These are phyloP conservation scores for Drosophila neotestacea DNA, from an alignment of 2,888 invertebrate species.

Conservation along the genomic window DNA sequence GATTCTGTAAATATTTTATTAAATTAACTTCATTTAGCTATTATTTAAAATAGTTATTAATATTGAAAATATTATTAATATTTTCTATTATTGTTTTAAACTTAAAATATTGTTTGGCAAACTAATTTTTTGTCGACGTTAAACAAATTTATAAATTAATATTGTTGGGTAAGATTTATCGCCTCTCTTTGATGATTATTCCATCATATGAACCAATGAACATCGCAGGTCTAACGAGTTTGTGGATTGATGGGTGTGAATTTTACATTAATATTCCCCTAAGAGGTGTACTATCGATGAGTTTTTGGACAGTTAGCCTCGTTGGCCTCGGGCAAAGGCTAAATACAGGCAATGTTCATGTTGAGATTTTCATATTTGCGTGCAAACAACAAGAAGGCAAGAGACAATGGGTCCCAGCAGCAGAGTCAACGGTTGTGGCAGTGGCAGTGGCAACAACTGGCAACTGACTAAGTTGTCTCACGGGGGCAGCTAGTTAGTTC, in stretches of 20 bases:
- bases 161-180: no score
- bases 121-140: no score
- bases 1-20: no score
- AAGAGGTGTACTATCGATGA: slow-evolving; percentile 50
- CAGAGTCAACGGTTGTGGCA: slow-evolving; percentile 26
- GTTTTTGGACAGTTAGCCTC: slow-evolving; percentile 25
- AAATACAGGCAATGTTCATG: slow-evolving; percentile 53
- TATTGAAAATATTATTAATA: no score
- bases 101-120: no score
- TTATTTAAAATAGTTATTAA: no score
- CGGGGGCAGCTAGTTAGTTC: slow-evolving; percentile 59
- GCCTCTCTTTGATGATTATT: background rate
- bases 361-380: slow-evolving; percentile 76
- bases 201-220: slow-evolving; percentile 58
- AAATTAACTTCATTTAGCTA: no score
- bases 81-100: no score
- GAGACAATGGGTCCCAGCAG: slow-evolving; percentile 24
- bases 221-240: slow-evolving; percentile 38
- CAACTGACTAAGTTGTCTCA: slow-evolving; percentile 63
- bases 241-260: slow-evolving; percentile 16
- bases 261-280: slow-evolving; percentile 70
- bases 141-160: no score
- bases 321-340: slow-evolving; percentile 50
- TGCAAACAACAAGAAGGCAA: slow-evolving; percentile 50
- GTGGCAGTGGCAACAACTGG: slow-evolving; percentile 37